Base-by-base conservation (phyloP, 2,113 vertebrate species). In the Semicossyphus pulcher region DNA sequence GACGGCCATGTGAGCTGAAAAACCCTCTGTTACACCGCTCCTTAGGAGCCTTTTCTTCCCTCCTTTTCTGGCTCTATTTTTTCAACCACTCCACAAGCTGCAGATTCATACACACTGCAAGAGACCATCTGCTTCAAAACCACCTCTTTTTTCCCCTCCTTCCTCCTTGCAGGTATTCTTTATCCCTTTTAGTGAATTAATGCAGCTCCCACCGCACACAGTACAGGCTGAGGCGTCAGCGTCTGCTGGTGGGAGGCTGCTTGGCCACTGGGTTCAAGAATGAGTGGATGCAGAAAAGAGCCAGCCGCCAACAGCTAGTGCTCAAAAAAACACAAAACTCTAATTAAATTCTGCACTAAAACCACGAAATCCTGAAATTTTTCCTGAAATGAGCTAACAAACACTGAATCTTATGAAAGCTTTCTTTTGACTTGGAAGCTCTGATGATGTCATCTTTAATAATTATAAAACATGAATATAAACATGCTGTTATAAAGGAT, bases 91-190 rank as follows among this genome's bases (percentile, higher is more conserved):
- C 32, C 34, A 56, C 41, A 74, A 51, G 57, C 59, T 80, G 47
- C 45, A 69, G 68, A 84, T 81, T 45, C 54, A 62, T 23, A 12
- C 20, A 28, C 52, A 54, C 53, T 56, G 42, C 62, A 64, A 54
- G 54, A 60, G 61, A 73, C 81, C 80, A 87, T 89, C 84, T 90
- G 73, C 68, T 84, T 76, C 69, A 60, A 63, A 79, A 76, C 18
- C 62, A 53, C 37, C 29, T 67, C 26, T 59, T 51, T 72, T 69
- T 48, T 47, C 44, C 41, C 16, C 10, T 2, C 15, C 52, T 51
- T 23, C 48, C 26, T 66, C 32, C 88, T 80, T 59, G 61, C 68
- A 81, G 81, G 84, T 86, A 58, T 76, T 72, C 82, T 90, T 80
- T 78, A 60, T 84, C 66, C 56, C 63, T 49, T 67, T 51, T 51